Evolutionary conservation across 2,113 vertebrate species (phyloP).

Genomic region (Cyphomyrus plagiostoma): DNA sequence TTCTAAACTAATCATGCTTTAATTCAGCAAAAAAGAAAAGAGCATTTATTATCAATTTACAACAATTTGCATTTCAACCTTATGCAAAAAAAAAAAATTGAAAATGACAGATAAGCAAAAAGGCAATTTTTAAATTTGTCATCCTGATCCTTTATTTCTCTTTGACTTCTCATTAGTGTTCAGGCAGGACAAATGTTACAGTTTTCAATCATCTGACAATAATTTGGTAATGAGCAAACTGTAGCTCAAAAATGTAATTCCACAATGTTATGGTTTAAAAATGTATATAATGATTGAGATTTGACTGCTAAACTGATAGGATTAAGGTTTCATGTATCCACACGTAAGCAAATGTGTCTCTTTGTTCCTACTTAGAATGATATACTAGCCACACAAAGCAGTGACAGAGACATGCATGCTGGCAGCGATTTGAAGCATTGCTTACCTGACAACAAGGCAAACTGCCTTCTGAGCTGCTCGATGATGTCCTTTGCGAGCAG

Average conservation of each 20-base stretch:
- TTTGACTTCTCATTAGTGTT: not conserved
- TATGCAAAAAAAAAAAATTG: not conserved
- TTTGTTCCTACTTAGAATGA: not conserved
- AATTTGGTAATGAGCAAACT: not conserved
- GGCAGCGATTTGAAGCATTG: not conserved
- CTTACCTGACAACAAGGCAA: constrained; percentile 89
- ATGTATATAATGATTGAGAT: not conserved
- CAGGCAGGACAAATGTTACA: not conserved
- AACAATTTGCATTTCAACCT: not conserved
- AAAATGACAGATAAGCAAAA: not conserved
- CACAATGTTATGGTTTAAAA: not conserved
- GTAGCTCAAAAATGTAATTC: not conserved
- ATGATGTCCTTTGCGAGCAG: constrained; percentile 87
- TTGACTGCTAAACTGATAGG: not conserved
- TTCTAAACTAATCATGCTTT: not conserved
- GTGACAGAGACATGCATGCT: not conserved
- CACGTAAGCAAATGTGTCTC: not conserved
- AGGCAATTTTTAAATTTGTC: not conserved
- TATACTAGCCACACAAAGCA: not conserved
- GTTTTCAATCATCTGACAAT: not conserved
- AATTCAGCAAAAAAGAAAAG: not conserved
- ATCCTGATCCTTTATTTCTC: not conserved
- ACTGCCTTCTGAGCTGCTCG: constrained; percentile 89
- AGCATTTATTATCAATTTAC: not conserved
- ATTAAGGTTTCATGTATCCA: not conserved